Evolutionary conservation across 2,797 vertebrate genomes (phyloP), one percentile per base, ranked within the genome.

Genomic region (Sebastiscus tertius): DNA sequence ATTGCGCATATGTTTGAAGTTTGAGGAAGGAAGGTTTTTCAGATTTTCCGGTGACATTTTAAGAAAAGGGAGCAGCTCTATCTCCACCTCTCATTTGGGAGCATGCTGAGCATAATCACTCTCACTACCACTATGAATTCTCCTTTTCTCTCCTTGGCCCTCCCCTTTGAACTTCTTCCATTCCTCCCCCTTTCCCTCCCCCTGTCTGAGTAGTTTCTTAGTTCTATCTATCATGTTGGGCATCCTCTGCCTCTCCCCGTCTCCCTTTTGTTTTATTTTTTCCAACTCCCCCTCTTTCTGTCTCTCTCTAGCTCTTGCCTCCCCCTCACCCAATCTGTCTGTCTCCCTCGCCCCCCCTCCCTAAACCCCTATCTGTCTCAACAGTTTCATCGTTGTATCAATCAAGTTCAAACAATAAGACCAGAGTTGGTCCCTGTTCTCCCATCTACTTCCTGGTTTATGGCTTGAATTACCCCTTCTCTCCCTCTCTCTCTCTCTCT

Each of bases 351-450:
- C 33, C 36, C 62, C 24, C 34, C 79, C 73, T 59, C 78, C 72
- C 85, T 67, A 64, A 63, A 67, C 63, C 79, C 61, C 56, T 81
- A 71, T 88, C 85, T 93, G 92, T 93, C 92, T 86, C 26, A 88
- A 90, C 65, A 82, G 87, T 92, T 95, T 91, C 87, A 90, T 89
- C 80, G 84, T 90, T 86, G 80, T 93, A 95, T 95, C 93, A 93
- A 94, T 95, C 93, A 95, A 87, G 87, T 88, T 94, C 90, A 89
- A 93, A 94, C 90, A 90, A 93, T 93, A 91, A 93, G 92, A 86
- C 80, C 49, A 26, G 62, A 91, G 92, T 89, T 82, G 88, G 75
- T 95, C 93, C 92, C 93, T 82, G 81, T 83, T 89, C 89, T 88
- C 89, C 87, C 91, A 94, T 94, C 92, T 89, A 89, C 86, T 86